Evolutionary conservation across 2,797 vertebrate species (phyloP).

Genomic region (Scomberomorus guttatus): DNA sequence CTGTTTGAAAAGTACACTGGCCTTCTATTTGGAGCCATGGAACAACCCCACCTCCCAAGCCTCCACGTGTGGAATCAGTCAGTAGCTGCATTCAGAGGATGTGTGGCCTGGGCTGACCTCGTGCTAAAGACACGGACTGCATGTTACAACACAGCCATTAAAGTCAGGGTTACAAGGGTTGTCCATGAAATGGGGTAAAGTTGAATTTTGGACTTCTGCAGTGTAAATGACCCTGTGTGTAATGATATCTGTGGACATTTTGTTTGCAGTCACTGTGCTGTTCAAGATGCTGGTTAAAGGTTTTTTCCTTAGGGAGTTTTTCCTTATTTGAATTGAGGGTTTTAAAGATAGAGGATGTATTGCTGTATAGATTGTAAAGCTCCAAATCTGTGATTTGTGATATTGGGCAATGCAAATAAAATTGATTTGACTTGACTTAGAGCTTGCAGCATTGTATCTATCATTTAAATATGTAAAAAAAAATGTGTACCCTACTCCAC

Average conservation of each 20-base stretch:
- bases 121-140: conserved; percentile 8
- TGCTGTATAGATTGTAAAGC: neutral
- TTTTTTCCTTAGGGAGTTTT: neutral
- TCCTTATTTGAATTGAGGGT: no score
- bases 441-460: neutral
- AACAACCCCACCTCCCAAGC: conserved; percentile 60
- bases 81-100: conserved; percentile 68
- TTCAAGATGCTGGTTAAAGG: conserved; percentile 1
- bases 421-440: neutral
- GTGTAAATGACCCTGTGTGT: conserved; percentile 20
- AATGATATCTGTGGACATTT: conserved; percentile 23
- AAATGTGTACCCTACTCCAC: neutral
- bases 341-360: no score
- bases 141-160: conserved; percentile 35
- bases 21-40: conserved; percentile 79
- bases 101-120: conserved; percentile 62
- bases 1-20: conserved; percentile 54
- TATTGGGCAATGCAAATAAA: no score
- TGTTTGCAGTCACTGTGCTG: conserved; percentile 9
- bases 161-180: neutral
- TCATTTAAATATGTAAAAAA: neutral
- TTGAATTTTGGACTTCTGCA: conserved; percentile 12
- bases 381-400: no score
- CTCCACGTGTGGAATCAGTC: conserved; percentile 59
- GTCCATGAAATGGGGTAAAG: conserved; percentile 18